Base-by-base conservation (phyloP, 2,113 vertebrate genomes). In the Corythaeola cristata region DNA sequence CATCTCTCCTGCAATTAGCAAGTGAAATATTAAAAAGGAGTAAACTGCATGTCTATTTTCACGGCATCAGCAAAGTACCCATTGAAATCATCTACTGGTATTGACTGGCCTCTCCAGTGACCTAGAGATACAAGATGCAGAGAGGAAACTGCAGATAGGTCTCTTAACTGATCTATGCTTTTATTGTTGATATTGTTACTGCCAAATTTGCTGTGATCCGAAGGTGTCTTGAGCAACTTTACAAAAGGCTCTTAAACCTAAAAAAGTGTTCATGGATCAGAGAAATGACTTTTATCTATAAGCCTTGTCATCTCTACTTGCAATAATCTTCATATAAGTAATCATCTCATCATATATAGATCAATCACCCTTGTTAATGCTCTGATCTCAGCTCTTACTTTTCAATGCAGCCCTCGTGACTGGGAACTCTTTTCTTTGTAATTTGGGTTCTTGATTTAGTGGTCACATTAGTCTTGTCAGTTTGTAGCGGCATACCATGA, bases 401-500 rank as follows among this genome's bases (percentile, higher is more conserved):
- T 96, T 98, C 97, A 98, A 75, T 97, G 97, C 97, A 98, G 96
- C 95, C 95, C 98, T 98, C 83, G 90, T 98, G 98, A 98, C 97
- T 97, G 91, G 94, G 94, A 98, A 98, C 97, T 98, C 97, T 98
- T 98, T 98, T 98, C 98, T 98, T 98, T 98, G 98, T 98, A 98
- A 98, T 98, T 98, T 98, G 98, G 98, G 97, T 97, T 98, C 97
- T 98, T 98, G 98, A 98, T 98, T 98, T 98, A 98, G 98, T 98
- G 98, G 97, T 97, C 98, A 98, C 98, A 98, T 98, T 98, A 98
- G 97, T 98, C 98, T 98, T 98, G 98, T 98, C 98, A 98, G 98
- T 98, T 98, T 98, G 97, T 97, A 98, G 97, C 97, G 60, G 97
- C 97, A 97, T 97, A 96, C 98, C 98, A 96, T 97, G 98, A 98